Conservation (phyloP, 2,888 invertebrate genomes). For the Himalopsyche kuldschensis region DNA sequence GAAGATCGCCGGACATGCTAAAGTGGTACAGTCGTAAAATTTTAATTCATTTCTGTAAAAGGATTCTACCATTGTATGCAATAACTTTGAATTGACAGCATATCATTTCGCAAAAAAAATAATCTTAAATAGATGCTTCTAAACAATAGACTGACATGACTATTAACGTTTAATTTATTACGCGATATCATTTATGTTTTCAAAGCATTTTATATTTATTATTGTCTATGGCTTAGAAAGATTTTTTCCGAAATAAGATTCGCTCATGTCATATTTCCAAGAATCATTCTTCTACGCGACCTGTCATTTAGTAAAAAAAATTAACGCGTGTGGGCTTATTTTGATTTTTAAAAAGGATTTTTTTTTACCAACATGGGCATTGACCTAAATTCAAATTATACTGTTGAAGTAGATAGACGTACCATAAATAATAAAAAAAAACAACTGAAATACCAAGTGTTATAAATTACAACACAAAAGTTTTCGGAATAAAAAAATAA, state of each 20-base stretch:
- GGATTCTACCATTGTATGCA: background rate
- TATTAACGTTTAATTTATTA: background rate
- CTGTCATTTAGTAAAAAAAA: background rate
- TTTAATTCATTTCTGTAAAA: no score
- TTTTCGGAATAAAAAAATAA: no score
- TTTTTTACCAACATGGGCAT: background rate
- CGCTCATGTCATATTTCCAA: background rate
- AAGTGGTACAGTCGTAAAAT: no score
- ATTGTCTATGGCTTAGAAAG: background rate
- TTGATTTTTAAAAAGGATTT: background rate
- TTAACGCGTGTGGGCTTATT: background rate
- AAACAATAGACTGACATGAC: background rate
- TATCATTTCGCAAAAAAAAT: background rate
- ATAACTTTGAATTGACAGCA: background rate
- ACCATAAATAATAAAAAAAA: background rate
- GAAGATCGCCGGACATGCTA: no score
- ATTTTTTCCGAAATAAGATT: background rate
- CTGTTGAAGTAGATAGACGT: background rate
- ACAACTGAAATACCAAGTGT: background rate
- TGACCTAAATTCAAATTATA: background rate
- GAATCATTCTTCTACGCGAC: background rate
- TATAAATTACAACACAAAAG: background rate
- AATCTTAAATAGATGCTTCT: background rate
- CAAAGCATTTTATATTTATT: background rate
- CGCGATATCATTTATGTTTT: background rate